phyloP scores from a whole-genome alignment of 1,140 invertebrate genomes.

The Zaprionus capensis region DNA sequence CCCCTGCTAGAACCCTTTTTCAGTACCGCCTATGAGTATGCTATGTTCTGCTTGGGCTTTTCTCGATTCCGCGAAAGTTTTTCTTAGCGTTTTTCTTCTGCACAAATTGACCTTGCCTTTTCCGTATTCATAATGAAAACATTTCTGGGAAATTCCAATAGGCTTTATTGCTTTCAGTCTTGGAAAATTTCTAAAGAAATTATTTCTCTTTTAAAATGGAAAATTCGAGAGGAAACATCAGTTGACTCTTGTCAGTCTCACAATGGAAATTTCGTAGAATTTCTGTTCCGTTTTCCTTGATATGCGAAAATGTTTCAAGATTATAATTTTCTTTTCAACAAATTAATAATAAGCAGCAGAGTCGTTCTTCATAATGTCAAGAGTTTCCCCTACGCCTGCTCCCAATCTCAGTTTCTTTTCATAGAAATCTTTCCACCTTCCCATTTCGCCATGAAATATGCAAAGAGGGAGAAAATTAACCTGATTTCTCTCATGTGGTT shows the following conservation, averaged over 20 bases:
- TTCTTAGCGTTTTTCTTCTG: background rate
- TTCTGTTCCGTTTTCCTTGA: background rate
- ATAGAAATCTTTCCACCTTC: background rate
- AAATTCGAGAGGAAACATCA: background rate
- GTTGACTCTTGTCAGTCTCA: background rate
- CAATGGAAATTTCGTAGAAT: background rate
- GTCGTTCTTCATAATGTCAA: background rate
- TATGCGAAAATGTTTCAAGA: background rate
- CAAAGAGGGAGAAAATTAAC: background rate
- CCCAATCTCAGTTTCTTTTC: no score
- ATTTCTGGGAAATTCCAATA: background rate
- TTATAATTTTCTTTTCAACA: background rate
- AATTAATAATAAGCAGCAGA: background rate
- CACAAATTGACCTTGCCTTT: background rate
- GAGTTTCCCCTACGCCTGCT: background rate
- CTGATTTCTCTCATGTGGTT: background rate
- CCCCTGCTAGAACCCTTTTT: background rate
- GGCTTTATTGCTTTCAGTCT: background rate
- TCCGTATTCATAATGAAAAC: background rate
- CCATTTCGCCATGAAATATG: background rate
- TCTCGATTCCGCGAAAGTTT: background rate
- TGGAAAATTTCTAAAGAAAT: background rate
- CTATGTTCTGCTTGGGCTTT: background rate
- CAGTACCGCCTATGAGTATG: background rate
- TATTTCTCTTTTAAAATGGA: no score